These are phyloP conservation scores for Phrynosoma platyrhinos DNA, from an alignment of 2,113 vertebrate genomes.

Conservation along the genomic window DNA sequence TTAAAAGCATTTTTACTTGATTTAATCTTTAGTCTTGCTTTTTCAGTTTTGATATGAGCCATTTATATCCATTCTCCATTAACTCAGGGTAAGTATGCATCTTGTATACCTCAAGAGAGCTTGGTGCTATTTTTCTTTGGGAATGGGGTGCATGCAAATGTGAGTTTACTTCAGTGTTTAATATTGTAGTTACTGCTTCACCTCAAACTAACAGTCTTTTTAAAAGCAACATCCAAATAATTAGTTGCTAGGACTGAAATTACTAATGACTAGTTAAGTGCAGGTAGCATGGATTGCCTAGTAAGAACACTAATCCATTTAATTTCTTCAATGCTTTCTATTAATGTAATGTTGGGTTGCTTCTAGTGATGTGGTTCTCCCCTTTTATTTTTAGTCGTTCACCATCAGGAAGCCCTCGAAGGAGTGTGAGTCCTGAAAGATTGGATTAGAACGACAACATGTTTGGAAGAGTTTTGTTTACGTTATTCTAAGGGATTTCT, in stretches of 20 bases:
- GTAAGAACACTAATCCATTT: neutral
- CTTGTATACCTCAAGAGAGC: neutral
- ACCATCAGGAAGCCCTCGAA: constrained; percentile 84
- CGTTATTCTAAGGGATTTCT: constrained; percentile 84
- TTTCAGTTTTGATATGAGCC: constrained; percentile 48
- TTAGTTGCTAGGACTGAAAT: neutral
- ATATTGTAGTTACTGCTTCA: neutral
- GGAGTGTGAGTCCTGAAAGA: constrained; percentile 86
- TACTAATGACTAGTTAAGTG: constrained; percentile 16
- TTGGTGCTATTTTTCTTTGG: neutral
- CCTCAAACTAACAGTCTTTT: constrained; percentile 5
- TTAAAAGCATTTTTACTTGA: constrained; percentile 23
- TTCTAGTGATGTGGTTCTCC: constrained; percentile 37
- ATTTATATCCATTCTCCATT: constrained; percentile 49
- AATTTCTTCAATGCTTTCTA: neutral
- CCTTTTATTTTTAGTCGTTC: constrained; percentile 79
- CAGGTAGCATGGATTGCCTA: neutral
- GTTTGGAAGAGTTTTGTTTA: constrained; percentile 86
- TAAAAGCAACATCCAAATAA: neutral
- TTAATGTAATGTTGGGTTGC: neutral
- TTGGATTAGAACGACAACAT: constrained; percentile 81
- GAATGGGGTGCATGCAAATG: constrained; percentile 17
- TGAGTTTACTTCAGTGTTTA: constrained; percentile 7
- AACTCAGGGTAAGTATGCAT: constrained; percentile 35
- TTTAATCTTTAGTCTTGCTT: constrained; percentile 44